Conservation (phyloP, 2,113 vertebrate genomes). For the Cryptomyrus ogoouensis region DNA sequence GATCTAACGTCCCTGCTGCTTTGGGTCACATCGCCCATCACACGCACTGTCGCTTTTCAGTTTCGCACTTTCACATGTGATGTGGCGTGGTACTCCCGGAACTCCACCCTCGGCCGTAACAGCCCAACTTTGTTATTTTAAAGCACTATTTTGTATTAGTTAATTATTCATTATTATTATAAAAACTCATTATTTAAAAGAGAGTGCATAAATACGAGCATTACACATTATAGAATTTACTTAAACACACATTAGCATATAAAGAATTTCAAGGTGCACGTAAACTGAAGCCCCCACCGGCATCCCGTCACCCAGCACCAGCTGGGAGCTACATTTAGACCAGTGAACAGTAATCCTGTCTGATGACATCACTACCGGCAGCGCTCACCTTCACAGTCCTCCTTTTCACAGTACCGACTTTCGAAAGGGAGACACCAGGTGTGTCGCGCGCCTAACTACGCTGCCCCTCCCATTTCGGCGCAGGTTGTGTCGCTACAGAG, state of each 20-base stretch:
- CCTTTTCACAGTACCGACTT: not conserved
- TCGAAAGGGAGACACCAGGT: not conserved
- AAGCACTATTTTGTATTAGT: not conserved
- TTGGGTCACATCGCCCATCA: not conserved
- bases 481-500: not conserved
- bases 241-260: not conserved
- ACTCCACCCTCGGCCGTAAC: not conserved
- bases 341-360: not conserved
- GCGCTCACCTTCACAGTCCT: not conserved
- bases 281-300: not conserved
- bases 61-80: not conserved
- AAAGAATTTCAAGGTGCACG: not conserved
- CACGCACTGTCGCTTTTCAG: not conserved
- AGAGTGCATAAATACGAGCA: not conserved
- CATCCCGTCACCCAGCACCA: not conserved
- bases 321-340: slow-evolving; percentile 16
- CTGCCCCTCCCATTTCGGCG: not conserved
- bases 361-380: not conserved
- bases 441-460: not conserved
- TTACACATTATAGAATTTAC: not conserved
- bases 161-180: not conserved
- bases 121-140: not conserved
- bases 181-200: not conserved
- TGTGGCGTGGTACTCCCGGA: not conserved
- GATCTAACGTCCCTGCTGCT: not conserved